These are phyloP conservation scores for Dicyrtomina minuta DNA, from an alignment of 2,888 invertebrate genomes.

Conservation along the genomic window DNA sequence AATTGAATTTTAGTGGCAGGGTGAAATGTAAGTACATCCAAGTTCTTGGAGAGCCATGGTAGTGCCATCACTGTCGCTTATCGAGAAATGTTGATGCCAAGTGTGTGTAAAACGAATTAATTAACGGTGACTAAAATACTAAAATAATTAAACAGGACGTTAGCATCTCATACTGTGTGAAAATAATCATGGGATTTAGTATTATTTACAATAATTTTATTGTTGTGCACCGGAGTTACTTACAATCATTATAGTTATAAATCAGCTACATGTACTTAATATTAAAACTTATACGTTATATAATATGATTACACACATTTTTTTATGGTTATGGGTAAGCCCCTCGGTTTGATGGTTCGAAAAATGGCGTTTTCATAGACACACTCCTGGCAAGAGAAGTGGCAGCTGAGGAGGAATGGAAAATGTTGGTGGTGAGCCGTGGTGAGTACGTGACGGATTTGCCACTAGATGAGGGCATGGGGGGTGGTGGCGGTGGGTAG, in stretches of 20 bases:
- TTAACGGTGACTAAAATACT: too few species aligned
- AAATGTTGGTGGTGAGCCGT: conserved; percentile 53
- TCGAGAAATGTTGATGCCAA: too few species aligned
- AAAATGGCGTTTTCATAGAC: conserved; percentile 53
- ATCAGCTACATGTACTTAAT: conserved; percentile 1
- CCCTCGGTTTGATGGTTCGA: conserved; percentile 46
- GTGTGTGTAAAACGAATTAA: too few species aligned
- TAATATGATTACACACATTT: background rate
- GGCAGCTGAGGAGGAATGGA: conserved; percentile 51
- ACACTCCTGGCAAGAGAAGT: conserved; percentile 52
- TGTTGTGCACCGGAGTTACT: conserved; percentile 4
- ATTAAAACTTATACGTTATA: background rate
- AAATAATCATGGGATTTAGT: too few species aligned
- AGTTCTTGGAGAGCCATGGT: too few species aligned
- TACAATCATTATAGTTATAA: background rate
- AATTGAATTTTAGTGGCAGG: too few species aligned
- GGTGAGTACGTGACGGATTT: conserved; percentile 54
- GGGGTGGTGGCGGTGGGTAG: conserved; percentile 42
- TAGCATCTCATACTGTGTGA: too few species aligned
- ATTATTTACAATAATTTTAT: background rate
- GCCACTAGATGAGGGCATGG: conserved; percentile 36
- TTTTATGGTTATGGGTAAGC: conserved; percentile 48
- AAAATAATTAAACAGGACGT: too few species aligned
- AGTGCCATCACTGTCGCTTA: too few species aligned
- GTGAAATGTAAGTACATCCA: too few species aligned